These are phyloP conservation scores for Halichoerus grypus DNA, from an alignment of 2,113 vertebrate species.

Conservation along the genomic window DNA sequence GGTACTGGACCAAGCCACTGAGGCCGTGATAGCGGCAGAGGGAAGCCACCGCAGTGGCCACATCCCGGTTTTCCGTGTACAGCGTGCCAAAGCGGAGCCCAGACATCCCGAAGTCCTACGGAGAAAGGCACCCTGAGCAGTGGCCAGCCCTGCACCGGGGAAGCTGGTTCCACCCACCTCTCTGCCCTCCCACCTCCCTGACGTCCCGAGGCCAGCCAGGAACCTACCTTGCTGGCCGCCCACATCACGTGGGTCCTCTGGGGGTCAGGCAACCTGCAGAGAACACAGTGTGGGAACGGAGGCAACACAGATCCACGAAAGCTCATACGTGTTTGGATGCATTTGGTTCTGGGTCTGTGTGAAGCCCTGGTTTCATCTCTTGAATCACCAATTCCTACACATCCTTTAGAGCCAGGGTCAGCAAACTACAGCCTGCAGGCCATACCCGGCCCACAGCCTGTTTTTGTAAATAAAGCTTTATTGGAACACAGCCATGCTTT, in stretches of 20 bases:
- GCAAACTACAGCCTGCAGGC: neutral
- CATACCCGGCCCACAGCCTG: neutral
- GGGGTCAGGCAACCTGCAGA: constrained; percentile 95
- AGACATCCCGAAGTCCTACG: constrained; percentile 95
- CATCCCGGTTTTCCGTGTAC: constrained; percentile 93
- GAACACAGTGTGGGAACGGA: constrained; percentile 40
- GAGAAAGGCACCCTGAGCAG: neutral
- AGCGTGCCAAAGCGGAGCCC: constrained; percentile 94
- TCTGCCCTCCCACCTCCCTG: neutral
- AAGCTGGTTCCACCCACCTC: neutral
- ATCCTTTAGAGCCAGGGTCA: neutral
- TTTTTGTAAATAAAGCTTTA: neutral
- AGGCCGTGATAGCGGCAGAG: constrained; percentile 93
- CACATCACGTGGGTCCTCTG: constrained; percentile 98
- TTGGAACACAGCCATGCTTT: neutral
- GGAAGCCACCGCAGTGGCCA: constrained; percentile 92
- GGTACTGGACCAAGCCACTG: constrained; percentile 92
- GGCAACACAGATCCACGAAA: neutral
- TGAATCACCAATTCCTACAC: constrained; percentile 23
- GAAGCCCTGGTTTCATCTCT: neutral
- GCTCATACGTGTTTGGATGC: accelerated
- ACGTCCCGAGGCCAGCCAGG: neutral
- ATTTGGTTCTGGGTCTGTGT: neutral
- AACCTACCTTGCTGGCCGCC: constrained; percentile 95
- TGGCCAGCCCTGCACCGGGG: neutral